Evolutionary conservation across 2,888 invertebrate species (phyloP), one percentile per base, ranked within the genome.

Genomic region (Drosophila quinaria): DNA sequence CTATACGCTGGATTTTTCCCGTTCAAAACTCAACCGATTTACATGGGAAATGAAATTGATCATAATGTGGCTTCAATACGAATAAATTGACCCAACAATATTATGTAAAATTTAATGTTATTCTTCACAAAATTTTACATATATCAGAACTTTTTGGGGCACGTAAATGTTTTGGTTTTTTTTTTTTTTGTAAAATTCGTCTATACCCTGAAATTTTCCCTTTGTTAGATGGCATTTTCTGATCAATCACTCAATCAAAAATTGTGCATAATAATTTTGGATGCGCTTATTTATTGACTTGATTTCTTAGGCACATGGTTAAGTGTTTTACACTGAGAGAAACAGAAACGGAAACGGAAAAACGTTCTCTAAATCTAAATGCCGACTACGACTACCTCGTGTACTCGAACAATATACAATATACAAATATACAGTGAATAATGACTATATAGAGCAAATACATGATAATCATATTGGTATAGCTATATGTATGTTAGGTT

Each of bases 311-410:
- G 65, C 60, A 63, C 62, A 49, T 58, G 51, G 49, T 22, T 67
- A 61, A 31, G 50, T 15, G 37, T 15, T 74, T 50, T 50, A 70
- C 61, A 73, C 60, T 66, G 58, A 76, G 59, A 64, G 58, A 81
- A 56, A 44, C 64, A 25, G 65, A 72, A 81, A 80, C 58, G 63
- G 71, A 29, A 29, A 29, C 29, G 29, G 8, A 29, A 29, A 61
- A 78, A 74, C 80, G 64, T 62, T 68, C 80, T 81, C 77, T 87
- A 79, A 83, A 90, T 90, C 90, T 90, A 88, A 86, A 90, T 91
- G 91, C 91, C 91, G 90, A 91, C 90, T 91, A 90, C 91, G 90
- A 91, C 90, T 91, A 91, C 89, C 90, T 87, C 74, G 86, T 82
- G 78, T 79, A 80, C 76, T 79, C 80, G 86, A 74, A 71, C 54